These are phyloP conservation scores for Andricus grossulariae DNA, from an alignment of 1,140 invertebrate species.

Conservation along the genomic window DNA sequence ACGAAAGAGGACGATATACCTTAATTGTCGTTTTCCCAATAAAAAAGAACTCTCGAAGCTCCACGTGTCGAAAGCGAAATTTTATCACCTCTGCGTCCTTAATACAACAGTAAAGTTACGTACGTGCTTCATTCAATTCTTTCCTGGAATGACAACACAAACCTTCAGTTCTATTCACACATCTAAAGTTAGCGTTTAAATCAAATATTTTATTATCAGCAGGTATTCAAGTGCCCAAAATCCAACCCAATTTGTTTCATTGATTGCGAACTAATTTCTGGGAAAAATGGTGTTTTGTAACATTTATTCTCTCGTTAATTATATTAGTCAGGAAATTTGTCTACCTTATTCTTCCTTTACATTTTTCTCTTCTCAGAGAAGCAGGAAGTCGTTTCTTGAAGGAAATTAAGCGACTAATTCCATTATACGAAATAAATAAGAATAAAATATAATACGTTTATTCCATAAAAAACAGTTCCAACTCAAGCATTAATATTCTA, in stretches of 20 bases:
- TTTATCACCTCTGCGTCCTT: neutral
- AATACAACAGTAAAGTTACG: neutral
- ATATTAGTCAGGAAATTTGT: neutral
- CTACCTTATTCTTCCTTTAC: neutral
- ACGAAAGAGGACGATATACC: constrained; percentile 33
- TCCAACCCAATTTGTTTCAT: too few species aligned
- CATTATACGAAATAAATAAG: constrained; percentile 58
- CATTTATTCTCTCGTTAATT: neutral
- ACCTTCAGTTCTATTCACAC: too few species aligned
- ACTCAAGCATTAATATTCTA: neutral
- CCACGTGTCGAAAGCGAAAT: neutral
- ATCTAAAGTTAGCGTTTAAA: too few species aligned
- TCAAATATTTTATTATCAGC: too few species aligned
- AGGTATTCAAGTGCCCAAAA: too few species aligned
- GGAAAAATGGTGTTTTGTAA: too few species aligned
- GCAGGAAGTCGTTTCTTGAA: constrained; percentile 62
- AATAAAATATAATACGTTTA: constrained; percentile 54
- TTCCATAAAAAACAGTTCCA: constrained; percentile 28
- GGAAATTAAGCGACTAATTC: constrained; percentile 67
- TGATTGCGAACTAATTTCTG: too few species aligned
- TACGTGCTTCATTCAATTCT: neutral
- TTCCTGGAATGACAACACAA: too few species aligned
- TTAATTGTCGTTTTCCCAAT: neutral
- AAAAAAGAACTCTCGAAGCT: neutral
- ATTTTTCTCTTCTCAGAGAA: constrained; percentile 45